A percentile compares a stretch with the other conserved stretches of the same genome.
These are phyloP conservation scores for Tetragnatha versicolor DNA, from an alignment of 1,140 invertebrate species.

Conservation along the genomic window DNA sequence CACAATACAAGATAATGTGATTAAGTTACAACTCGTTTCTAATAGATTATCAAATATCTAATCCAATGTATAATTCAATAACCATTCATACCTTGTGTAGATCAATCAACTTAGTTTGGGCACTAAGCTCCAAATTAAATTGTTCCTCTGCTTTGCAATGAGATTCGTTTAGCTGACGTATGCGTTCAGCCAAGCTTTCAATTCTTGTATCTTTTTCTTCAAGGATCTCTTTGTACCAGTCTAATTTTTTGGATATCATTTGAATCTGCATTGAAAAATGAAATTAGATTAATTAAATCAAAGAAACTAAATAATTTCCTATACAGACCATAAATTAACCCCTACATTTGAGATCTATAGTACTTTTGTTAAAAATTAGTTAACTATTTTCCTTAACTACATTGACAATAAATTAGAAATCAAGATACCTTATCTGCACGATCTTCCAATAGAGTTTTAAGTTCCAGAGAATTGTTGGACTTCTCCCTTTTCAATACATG, in stretches of 20 bases:
- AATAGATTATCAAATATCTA: neutral
- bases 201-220: conserved; percentile 73
- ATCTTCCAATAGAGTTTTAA: conserved; percentile 79
- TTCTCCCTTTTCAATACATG: conserved; percentile 78
- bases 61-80: neutral
- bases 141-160: conserved; percentile 80
- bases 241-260: conserved; percentile 62
- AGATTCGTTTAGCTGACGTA: conserved; percentile 77
- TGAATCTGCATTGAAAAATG: too few relatives aligned
- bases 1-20: neutral
- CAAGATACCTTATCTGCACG: conserved; percentile 65
- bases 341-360: too few relatives aligned
- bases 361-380: too few relatives aligned
- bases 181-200: conserved; percentile 76
- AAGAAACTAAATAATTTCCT: too few relatives aligned
- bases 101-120: conserved; percentile 83
- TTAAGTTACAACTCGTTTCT: neutral
- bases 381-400: too few relatives aligned
- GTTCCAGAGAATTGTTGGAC: conserved; percentile 73
- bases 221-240: conserved; percentile 72
- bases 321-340: too few relatives aligned
- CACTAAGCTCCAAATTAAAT: conserved; percentile 82
- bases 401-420: too few relatives aligned
- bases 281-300: too few relatives aligned
- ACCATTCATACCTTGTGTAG: conserved; percentile 76